Base-by-base conservation (phyloP, 2,113 vertebrate genomes). In the Redunca redunca region DNA sequence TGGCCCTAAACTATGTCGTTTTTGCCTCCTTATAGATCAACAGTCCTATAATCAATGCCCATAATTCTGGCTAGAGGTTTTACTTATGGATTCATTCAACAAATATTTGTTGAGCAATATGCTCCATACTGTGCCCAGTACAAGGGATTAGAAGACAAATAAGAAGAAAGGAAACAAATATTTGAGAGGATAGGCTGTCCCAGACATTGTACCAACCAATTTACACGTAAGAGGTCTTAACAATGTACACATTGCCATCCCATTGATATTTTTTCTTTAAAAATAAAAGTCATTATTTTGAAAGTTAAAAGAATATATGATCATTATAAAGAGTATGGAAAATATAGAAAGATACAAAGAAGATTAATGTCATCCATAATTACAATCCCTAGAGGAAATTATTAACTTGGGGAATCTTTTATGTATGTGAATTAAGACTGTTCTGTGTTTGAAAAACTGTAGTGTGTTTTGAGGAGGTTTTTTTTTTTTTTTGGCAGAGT, bases 31-130 rank as follows among this genome's bases (percentile, higher is more conserved):
- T 67, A 71, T 3, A 84, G 26, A 50, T 82, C 60, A 91, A 6
- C 33, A 64, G 36, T 74, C 40, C 64, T 55, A 77, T 53, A 88
- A 82, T 78, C 48, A 93, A 86, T 86, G 81, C 15, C 52, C 33
- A 53, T n/a, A 92, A 81, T 60, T 93, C 40, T 80, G 95, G 16
- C 25, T 78, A 46, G 74, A 92, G 85, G 33, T 84, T 71, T 89
- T 93, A 43, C 23, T 71, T 95, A 89, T 23, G 25, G 16, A 90
- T 91, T 94, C 40, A 91, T 60, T 95, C 36, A 95, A 55, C 5
- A 83, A 96, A 62, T 93, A 97, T 96, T 96, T 97, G 57, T 60
- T 96, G 50, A 95, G 55, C 16, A 90, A 97, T 87, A 80, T 40
- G 28, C 23, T 93, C 46, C 48, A 33, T 60, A 86, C 4, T 4